A percentile compares a stretch with the other conserved stretches of the same genome.
Conservation (phyloP, 2,888 invertebrate genomes). For the Xestia xanthographa region DNA sequence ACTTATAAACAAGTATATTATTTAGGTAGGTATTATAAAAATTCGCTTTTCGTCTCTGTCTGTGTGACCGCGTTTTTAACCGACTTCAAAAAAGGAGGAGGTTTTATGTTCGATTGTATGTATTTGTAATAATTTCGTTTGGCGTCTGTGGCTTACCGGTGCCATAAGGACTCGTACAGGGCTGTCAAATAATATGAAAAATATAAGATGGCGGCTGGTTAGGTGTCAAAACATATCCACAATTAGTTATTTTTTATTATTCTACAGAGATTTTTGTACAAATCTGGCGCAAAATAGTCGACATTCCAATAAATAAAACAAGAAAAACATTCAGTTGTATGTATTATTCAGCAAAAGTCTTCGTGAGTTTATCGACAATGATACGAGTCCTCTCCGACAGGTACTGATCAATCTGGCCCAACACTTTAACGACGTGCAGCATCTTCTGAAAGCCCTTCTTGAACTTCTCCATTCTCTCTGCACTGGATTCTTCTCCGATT, state of each 20-base stretch:
- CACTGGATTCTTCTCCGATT: slow-evolving; percentile 80
- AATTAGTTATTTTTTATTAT: neutral
- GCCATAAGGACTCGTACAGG: no score
- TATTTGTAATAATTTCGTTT: no score
- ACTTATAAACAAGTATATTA: no score
- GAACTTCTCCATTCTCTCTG: slow-evolving; percentile 84
- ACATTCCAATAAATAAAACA: slow-evolving; percentile 34
- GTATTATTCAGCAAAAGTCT: slow-evolving; percentile 80
- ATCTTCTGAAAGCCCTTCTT: slow-evolving; percentile 87
- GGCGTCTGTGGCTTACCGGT: no score
- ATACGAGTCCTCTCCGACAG: slow-evolving; percentile 85
- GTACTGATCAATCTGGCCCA: slow-evolving; percentile 85
- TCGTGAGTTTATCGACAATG: slow-evolving; percentile 83
- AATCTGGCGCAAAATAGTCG: neutral
- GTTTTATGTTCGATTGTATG: no score
- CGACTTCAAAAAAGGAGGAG: no score
- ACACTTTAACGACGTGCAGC: slow-evolving; percentile 84
- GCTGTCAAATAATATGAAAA: no score
- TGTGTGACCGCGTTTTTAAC: no score
- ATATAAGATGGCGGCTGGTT: no score
- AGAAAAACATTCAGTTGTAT: slow-evolving; percentile 1
- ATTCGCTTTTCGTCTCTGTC: no score
- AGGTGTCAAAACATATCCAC: no score
- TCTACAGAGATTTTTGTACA: neutral
- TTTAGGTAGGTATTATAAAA: no score